A percentile compares a stretch with the other conserved stretches of the same genome.
phyloP scores from a whole-genome alignment of 2,113 vertebrate genomes.

The Procavia capensis region DNA sequence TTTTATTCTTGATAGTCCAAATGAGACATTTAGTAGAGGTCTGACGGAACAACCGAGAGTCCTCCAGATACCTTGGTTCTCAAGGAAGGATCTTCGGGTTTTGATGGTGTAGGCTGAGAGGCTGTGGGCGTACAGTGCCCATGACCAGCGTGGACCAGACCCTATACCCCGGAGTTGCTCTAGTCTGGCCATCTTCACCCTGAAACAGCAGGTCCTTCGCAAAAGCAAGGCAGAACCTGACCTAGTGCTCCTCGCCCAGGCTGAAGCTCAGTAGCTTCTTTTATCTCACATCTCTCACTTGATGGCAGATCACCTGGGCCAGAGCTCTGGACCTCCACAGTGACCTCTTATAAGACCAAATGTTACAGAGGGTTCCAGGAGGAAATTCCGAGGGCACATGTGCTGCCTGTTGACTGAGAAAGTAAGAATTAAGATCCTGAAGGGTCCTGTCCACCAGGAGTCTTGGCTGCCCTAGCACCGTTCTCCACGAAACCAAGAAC shows the following conservation, averaged over 20 bases:
- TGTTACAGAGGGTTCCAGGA: neutral
- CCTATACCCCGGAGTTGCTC: neutral
- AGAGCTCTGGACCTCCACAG: no score
- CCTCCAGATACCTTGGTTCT: neutral
- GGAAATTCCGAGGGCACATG: neutral
- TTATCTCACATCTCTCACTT: accelerated
- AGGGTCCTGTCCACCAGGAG: neutral
- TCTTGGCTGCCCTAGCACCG: neutral
- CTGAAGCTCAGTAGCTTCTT: neutral
- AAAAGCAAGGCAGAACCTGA: neutral
- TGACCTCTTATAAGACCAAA: neutral
- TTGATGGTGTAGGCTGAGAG: no score
- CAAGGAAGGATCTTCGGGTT: neutral
- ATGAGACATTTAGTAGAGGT: neutral
- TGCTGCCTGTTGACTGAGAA: neutral
- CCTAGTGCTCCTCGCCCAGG: neutral
- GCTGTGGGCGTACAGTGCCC: neutral
- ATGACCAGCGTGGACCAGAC: neutral
- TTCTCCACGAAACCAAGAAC: no score
- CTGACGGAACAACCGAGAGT: neutral
- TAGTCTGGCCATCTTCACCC: neutral
- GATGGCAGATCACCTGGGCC: neutral
- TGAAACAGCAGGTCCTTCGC: neutral
- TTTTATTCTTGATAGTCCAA: neutral
- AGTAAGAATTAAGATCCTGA: neutral